Base-by-base conservation (phyloP, 2,888 invertebrate species). In the Callosobruchus maculatus region DNA sequence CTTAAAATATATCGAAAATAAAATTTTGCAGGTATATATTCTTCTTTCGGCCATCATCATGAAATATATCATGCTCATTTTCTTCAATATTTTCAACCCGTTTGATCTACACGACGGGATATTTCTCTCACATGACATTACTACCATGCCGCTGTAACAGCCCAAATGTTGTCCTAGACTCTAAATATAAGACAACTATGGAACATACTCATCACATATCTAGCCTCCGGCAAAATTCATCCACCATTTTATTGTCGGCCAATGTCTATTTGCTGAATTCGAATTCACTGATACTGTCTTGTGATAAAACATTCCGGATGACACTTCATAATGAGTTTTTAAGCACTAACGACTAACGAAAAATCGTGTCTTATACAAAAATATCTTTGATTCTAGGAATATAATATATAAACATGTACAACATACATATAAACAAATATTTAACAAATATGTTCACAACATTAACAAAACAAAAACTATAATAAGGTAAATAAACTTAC, bases 131-230 rank as follows among this genome's bases (percentile, higher is more conserved):
- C 7, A 2, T 2, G 26, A 26, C 26, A 26, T n/a, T n/a, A n/a
- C n/a, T 30, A 5, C 30, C 49, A 13, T 49, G 49, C 13, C 13
- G 49, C 13, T 3, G 13, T 49, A 49, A 49, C 18, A 49, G 49
- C 13, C 49, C 1, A 13, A 49, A 3, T 3, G 49, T 13, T 49
- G 5, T 49, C 49, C 49, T 18, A 68, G 68, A 18, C 68, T 68
- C 70, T 21, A 73, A 78, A 76, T 78, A 76, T 77, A 75, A 80
- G 77, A 82, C 78, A 79, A 83, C 82, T 83, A 83, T 84, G 85
- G 85, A 86, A 86, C 86, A 80, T 86, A 86, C 86, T 86, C 85
- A 83, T 83, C 80, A 81, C 80, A 80, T 81, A 80, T 83, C 81
- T 80, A 81, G 83, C 83, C 82, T 76, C 79, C 26, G 68, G 74